Evolutionary conservation across 2,113 vertebrate genomes (phyloP), one percentile per base, ranked within the genome.

Genomic region (Epinephelus moara): DNA sequence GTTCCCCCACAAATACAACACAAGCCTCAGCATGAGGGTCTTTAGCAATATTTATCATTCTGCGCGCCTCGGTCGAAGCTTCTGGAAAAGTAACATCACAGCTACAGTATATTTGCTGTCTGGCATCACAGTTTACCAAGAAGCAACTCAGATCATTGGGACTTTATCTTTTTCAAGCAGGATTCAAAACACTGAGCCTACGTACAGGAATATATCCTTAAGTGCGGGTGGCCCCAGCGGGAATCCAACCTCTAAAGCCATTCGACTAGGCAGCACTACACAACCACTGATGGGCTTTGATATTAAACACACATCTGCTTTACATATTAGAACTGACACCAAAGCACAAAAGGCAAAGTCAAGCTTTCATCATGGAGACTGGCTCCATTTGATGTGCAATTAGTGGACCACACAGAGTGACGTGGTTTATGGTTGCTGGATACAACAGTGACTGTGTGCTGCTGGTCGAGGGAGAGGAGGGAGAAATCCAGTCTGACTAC

Each of bases 221-320:
- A 64, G 78, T 89, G 86, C 18, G 90, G 87, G 92, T 91, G 93
- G 92, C 86, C 92, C 77, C 88, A 80, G 89, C 68, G 87, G 90
- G 84, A 83, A 75, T 78, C 86, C 85, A 80, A 50, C 88, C 78
- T 86, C 80, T 78, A 76, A 80, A 82, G 73, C 75, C 79, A 75
- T 80, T 86, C 75, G 86, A 63, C 57, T 11, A 73, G 74, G 70
- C 87, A 89, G 70, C n/a, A 47, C 81, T 76, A 70, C 87, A 74
- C 88, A 82, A 85, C 85, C 88, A 52, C 91, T 30, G 87, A 92
- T 82, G 85, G 79, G 77, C 80, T 78, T 70, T 62, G 80, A 89
- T 87, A 85, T 91, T 91, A 94, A 93, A 91, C 90, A 88, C 93
- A 93, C 94, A 94, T 94, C 92, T 94, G 94, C 88, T 94, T 93